These are phyloP conservation scores for Psittacula cyanocephala DNA, from an alignment of 2,113 vertebrate species.

Conservation along the genomic window DNA sequence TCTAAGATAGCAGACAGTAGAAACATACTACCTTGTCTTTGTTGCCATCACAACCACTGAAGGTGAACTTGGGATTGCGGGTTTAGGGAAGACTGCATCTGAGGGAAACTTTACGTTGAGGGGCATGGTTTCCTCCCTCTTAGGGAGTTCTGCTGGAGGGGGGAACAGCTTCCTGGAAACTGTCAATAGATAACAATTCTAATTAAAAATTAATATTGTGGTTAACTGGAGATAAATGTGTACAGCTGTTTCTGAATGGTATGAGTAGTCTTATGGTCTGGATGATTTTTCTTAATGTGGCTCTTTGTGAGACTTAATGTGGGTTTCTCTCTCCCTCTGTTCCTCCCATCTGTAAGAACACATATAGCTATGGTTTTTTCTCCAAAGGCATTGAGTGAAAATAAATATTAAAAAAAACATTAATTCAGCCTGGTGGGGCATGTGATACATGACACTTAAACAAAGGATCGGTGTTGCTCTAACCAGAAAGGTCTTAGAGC, in stretches of 20 bases:
- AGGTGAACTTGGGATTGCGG: background rate
- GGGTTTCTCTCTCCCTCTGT: background rate
- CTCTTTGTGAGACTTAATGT: background rate
- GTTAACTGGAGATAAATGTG: background rate
- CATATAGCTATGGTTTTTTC: background rate
- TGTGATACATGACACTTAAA: background rate
- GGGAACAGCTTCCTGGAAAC: background rate
- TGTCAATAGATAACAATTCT: background rate
- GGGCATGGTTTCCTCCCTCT: background rate
- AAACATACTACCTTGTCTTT: background rate
- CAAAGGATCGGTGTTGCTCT: background rate
- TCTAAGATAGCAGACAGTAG: background rate
- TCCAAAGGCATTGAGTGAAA: background rate
- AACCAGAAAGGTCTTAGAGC: background rate
- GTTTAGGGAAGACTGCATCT: background rate
- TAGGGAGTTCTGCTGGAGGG: background rate
- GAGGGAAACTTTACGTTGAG: background rate
- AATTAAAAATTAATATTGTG: background rate
- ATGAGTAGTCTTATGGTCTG: background rate
- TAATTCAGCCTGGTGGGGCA: background rate
- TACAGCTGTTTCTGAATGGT: background rate
- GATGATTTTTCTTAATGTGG: background rate
- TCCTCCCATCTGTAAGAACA: background rate
- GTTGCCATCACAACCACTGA: background rate
- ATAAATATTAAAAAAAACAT: background rate